These are phyloP conservation scores for Serranus cabrilla DNA, from an alignment of 2,797 vertebrate species.

Conservation along the genomic window DNA sequence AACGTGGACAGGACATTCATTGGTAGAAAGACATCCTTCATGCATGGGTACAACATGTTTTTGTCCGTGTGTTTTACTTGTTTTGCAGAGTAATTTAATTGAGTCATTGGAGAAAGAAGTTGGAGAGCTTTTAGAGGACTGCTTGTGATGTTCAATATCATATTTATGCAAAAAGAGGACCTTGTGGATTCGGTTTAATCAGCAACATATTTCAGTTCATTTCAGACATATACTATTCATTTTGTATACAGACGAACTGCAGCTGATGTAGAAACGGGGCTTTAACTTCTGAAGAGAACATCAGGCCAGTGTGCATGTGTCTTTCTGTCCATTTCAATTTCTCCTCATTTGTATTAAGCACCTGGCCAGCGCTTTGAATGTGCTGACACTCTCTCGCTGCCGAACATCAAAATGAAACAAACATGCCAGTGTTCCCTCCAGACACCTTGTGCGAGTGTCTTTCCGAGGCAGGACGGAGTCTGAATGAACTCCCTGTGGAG, in stretches of 20 bases:
- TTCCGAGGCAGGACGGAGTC: constrained; percentile 49
- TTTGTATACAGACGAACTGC: constrained; percentile 11
- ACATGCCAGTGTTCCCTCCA: constrained; percentile 64
- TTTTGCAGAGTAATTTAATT: background rate
- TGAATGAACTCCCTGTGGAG: constrained; percentile 80
- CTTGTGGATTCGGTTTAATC: constrained; percentile 8
- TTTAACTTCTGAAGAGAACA: constrained; percentile 11
- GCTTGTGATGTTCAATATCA: background rate
- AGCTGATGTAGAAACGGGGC: constrained; percentile 6
- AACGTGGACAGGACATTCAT: constrained; percentile 32
- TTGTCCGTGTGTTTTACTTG: background rate
- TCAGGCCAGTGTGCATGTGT: constrained; percentile 7
- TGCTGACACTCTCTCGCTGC: constrained; percentile 59
- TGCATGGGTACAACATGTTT: background rate
- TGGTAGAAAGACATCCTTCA: constrained; percentile 16
- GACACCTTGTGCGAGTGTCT: constrained; percentile 67
- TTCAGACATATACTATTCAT: background rate
- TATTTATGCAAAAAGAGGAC: constrained; percentile 1
- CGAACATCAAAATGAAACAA: constrained; percentile 69
- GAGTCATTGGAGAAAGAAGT: background rate
- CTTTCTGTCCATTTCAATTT: constrained; percentile 38
- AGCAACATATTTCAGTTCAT: background rate
- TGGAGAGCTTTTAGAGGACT: constrained; percentile 1
- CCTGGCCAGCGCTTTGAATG: constrained; percentile 60
- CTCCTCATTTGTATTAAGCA: constrained; percentile 56